phyloP scores from a whole-genome alignment of 53 echinoderm and acorn worm species.

The Patiria pectinifera region DNA sequence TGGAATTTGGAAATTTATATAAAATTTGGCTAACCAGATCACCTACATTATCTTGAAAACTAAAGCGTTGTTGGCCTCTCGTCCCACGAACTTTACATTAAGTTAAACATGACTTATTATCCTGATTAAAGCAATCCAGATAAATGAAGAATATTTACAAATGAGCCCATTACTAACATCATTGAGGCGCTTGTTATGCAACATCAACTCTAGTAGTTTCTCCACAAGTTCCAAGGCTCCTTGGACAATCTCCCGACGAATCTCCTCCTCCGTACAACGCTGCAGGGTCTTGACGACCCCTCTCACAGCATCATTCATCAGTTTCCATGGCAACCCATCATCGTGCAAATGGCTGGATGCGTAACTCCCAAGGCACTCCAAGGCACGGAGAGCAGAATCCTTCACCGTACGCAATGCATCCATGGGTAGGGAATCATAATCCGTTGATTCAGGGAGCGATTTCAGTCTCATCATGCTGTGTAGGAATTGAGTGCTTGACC shows the following conservation, averaged over 20 bases:
- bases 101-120: no score
- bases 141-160: no score
- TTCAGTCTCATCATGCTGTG: constrained; percentile 53
- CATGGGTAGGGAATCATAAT: not conserved
- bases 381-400: not conserved
- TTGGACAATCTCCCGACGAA: constrained; percentile 26
- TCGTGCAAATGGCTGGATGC: not conserved
- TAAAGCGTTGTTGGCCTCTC: no score
- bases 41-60: no score
- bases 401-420: constrained; percentile 12
- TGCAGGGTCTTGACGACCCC: constrained; percentile 39
- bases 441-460: constrained; percentile 20
- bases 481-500: constrained; percentile 57
- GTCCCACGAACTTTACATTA: no score
- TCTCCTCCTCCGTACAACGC: not conserved
- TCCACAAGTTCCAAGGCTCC: constrained; percentile 19
- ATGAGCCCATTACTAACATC: constrained; percentile 34
- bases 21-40: no score
- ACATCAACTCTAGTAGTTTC: constrained; percentile 23
- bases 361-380: constrained; percentile 8
- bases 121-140: not conserved
- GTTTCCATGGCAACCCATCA: constrained; percentile 45
- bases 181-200: constrained; percentile 31
- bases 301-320: constrained; percentile 52
- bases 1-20: no score